Base-by-base conservation (phyloP, 2,113 vertebrate genomes). In the Chloebia gouldiae region DNA sequence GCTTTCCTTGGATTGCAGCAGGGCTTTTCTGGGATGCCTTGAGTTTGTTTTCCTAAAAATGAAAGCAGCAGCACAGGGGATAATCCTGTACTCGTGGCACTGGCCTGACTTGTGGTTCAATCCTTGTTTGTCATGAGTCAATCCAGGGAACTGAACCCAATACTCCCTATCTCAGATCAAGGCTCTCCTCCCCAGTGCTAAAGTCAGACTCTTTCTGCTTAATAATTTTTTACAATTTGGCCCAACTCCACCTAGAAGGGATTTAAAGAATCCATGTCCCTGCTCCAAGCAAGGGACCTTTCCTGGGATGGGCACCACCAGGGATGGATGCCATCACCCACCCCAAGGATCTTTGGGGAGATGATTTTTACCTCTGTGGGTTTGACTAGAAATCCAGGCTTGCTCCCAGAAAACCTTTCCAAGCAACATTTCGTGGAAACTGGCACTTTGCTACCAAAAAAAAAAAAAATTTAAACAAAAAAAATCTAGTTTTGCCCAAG, bases 1-100 rank as follows among this genome's bases (percentile, higher is more conserved):
- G 88, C 88, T 90, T 90, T 77, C 64, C 80, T 83, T 83, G 88
- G 88, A 90, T 8, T 56, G 80, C 88, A 83, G 71, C 71, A 70
- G 42, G 49, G 88, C 42, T 90, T 90, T 90, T 83, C 71, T 77
- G 88, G 80, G 80, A 90, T 50, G 31, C 10, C 71, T 70, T 6
- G 31, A 56, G 64, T 83, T 77, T 90, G 71, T 77, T 90, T 83
- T 90, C 80, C 71, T 90, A 50, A 83, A 83, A 90, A 77, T 50
- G 71, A 77, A 63, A 70, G 79, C 79, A 77, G 56, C 63, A 83
- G 71, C 87, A 37, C 76, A 68, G 63, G 50, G 86, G 59, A 87
- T 72, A 53, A 61, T 70, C 72, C 80, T 56, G 24, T 37, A 49
- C 66, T 64, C 57, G 22, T 35, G 71, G 66, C 72, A 51, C 53